Conservation (phyloP, 1,140 invertebrate genomes). For the Druon quercuslanigerum region DNA sequence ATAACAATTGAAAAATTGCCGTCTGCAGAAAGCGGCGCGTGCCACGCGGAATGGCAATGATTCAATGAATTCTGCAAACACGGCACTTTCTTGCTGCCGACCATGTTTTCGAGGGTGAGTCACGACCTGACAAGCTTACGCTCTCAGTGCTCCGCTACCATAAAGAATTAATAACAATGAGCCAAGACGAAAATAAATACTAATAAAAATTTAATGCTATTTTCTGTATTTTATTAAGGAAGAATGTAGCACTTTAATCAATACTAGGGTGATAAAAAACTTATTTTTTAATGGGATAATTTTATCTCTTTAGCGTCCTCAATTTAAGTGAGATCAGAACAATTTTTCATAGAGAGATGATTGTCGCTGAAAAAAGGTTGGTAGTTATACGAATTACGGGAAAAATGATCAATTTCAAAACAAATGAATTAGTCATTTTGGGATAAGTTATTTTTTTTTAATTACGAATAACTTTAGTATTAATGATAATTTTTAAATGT, state of each 20-base stretch:
- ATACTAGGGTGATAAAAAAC: too few species aligned
- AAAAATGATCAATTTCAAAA: too few species aligned
- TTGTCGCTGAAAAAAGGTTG: too few species aligned
- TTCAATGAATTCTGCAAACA: slow-evolving; percentile 71
- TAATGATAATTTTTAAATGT: too few species aligned
- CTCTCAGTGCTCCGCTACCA: slow-evolving; percentile 60
- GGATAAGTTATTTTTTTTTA: too few species aligned
- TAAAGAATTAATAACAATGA: slow-evolving; percentile 66
- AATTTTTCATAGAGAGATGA: too few species aligned
- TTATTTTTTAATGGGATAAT: too few species aligned
- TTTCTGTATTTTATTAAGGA: not conserved
- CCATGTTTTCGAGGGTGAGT: slow-evolving; percentile 47
- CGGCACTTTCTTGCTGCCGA: slow-evolving; percentile 57
- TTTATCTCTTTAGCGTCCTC: too few species aligned
- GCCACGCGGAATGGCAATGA: slow-evolving; percentile 67
- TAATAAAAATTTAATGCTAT: not conserved
- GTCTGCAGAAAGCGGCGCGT: slow-evolving; percentile 53
- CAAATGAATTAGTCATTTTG: too few species aligned
- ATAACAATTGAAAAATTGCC: slow-evolving; percentile 62
- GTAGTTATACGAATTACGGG: too few species aligned
- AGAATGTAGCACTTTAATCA: not conserved
- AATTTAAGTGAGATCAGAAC: too few species aligned
- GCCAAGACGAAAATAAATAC: slow-evolving; percentile 39
- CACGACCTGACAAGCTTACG: slow-evolving; percentile 65
- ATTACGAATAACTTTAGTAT: too few species aligned